Evolutionary conservation across 1,140 invertebrate genomes (phyloP), one percentile per base, ranked within the genome.

Genomic region (Pemphigus obesinymphae): DNA sequence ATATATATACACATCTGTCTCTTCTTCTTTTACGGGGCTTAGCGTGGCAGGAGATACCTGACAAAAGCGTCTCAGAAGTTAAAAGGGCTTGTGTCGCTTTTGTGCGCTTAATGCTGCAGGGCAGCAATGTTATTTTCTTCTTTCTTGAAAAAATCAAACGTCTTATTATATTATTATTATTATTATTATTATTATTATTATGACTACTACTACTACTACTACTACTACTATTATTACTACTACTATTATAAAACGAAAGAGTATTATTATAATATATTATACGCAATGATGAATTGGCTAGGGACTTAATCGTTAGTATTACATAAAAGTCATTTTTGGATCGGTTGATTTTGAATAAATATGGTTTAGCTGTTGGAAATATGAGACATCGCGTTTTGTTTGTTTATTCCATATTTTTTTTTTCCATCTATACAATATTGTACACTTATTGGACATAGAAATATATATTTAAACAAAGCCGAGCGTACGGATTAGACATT

Each of bases 11-110:
- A 50, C 43, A 23, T 80, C 37, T 63, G 76, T 80, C 53, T 80
- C 37, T 58, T 78, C 53, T 78, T 78, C 50, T 61, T 80, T 80
- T 34, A 37, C 40, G 76, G 76, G 23, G 55, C 76, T 80, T 80
- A 80, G 55, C 55, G 55, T 20, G 58, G 37, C 53, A 26, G 26
- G 37, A 40, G 37, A 45, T 78, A 61, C 50, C 76, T 80, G 76
- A 63, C 37, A 58, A 61, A 80, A 80, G 37, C 76, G 58, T 80
- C 76, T 63, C 76, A 61, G 48, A 80, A 80, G 76, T 80, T 80
- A 80, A 80, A 80, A 80, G 76, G 53, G 76, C 76, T 80, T 63
- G 76, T 63, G 76, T 61, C 53, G 76, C 76, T 80, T 80, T 80
- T 80, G 76, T 80, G 76, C 26, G 50, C 75, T 78, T 78, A 78